Conservation (phyloP, 2,888 invertebrate species). For the Hirtodrosophila duncani region DNA sequence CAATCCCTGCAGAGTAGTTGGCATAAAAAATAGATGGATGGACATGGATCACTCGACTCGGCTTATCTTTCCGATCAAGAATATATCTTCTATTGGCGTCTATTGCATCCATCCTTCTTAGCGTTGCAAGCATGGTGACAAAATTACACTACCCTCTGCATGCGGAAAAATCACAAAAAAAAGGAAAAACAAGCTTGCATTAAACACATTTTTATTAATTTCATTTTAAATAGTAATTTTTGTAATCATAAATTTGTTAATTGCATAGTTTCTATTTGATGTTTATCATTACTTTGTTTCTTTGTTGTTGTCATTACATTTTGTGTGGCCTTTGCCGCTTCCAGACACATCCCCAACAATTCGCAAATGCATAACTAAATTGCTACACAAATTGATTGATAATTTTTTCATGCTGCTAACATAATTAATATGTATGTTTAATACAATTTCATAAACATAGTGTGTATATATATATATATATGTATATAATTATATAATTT, state of each 20-base stretch:
- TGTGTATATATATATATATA: slow-evolving; percentile 23
- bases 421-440: slow-evolving; percentile 37
- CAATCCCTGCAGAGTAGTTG: too few species aligned
- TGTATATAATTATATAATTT: slow-evolving; percentile 30
- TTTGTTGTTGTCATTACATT: too few species aligned
- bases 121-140: too few species aligned
- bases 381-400: slow-evolving; percentile 57
- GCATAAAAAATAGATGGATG: too few species aligned
- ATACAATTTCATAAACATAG: slow-evolving; percentile 9
- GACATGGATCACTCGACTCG: too few species aligned
- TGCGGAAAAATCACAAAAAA: too few species aligned
- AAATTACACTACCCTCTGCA: too few species aligned
- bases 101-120: too few species aligned
- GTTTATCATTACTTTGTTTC: slow-evolving; percentile 8
- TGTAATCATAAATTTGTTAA: slow-evolving; percentile 65
- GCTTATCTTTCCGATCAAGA: too few species aligned
- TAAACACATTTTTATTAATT: slow-evolving; percentile 67
- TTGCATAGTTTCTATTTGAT: slow-evolving; percentile 54
- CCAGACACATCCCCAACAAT: neutral
- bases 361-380: slow-evolving; percentile 59
- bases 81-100: too few species aligned
- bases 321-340: too few species aligned
- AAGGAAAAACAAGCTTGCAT: slow-evolving; percentile 21
- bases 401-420: slow-evolving; percentile 43
- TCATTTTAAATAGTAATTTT: slow-evolving; percentile 40